Evolutionary conservation across 2,113 vertebrate genomes (phyloP), one percentile per base, ranked within the genome.

Genomic region (Thinocorus orbignyianus): DNA sequence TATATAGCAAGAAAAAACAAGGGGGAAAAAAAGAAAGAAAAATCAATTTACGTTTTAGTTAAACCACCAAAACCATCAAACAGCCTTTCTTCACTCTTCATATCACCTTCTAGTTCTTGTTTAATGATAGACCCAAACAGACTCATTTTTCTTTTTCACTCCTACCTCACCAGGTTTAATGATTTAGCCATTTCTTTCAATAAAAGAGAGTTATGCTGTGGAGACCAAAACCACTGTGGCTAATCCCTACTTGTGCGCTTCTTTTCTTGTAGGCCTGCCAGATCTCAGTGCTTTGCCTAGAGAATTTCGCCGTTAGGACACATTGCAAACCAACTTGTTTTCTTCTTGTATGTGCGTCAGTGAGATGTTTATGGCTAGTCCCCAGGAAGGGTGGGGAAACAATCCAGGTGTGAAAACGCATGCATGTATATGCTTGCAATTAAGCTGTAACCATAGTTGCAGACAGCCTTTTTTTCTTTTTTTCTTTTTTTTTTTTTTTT

Each of bases 381-480:
- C 91, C 73, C 88, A 94, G 81, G 86, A 94, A n/a, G 57, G 88
- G 95, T 94, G 96, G 95, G 68, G 96, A 84, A 85, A 89, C 23
- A 93, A 93, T 54, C 96, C 96, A 97, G 96, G 96, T 97, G 96
- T 96, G 92, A 94, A 97, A 93, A 90, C 22, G 44, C 69, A 30
- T 72, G 77, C 92, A 77, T 92, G 91, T 96, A 87, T 86, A 81
- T 51, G 62, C 96, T 93, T 96, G 95, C 86, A 96, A 94, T 91
- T 93, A 94, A 86, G 65, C 37, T 25, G 23, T 93, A 92, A 84
- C 91, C 52, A 30, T 64, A 68, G 31, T 3, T 92, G 86, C 72
- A 88, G 73, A 82, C 65, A 52, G 65, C 1, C 16, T 58, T 70
- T 10, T 23, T 80, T 81, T 52, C 16, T 52, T 52, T 30, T 25